phyloP scores from a whole-genome alignment of 2,797 vertebrate genomes.

The Pampus argenteus region DNA sequence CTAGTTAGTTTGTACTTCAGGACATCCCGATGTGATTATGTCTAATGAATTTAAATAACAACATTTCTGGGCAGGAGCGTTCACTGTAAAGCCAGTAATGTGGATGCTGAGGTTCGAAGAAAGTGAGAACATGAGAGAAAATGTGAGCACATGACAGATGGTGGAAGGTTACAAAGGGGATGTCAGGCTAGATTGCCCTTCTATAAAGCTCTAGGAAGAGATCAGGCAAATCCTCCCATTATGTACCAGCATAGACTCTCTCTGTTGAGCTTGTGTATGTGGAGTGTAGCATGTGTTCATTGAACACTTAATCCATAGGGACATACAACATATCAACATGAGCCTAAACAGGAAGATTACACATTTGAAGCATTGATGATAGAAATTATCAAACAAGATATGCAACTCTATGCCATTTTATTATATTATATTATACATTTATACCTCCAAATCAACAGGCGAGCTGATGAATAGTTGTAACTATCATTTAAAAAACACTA shows the following conservation, averaged over 20 bases:
- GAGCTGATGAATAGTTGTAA: not conserved
- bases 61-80: not conserved
- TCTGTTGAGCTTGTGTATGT: slow-evolving; percentile 20
- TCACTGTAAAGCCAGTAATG: not conserved
- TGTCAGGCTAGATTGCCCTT: slow-evolving; percentile 47
- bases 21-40: not conserved
- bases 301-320: slow-evolving; percentile 44
- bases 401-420: not conserved
- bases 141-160: slow-evolving; percentile 70
- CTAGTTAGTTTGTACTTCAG: not conserved
- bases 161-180: slow-evolving; percentile 35
- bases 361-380: not conserved
- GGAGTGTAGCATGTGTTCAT: slow-evolving; percentile 24
- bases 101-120: slow-evolving; percentile 2
- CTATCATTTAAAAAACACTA: not conserved
- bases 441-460: not conserved
- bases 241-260: slow-evolving; percentile 35
- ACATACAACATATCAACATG: slow-evolving; percentile 36
- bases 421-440: not conserved
- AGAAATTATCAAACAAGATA: not conserved
- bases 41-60: not conserved
- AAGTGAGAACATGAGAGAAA: slow-evolving; percentile 31
- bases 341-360: not conserved
- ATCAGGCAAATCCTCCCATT: slow-evolving; percentile 66
- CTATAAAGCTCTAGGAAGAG: slow-evolving; percentile 49